phyloP scores from a whole-genome alignment of 2,113 vertebrate species.

The Chaetodon auriga region DNA sequence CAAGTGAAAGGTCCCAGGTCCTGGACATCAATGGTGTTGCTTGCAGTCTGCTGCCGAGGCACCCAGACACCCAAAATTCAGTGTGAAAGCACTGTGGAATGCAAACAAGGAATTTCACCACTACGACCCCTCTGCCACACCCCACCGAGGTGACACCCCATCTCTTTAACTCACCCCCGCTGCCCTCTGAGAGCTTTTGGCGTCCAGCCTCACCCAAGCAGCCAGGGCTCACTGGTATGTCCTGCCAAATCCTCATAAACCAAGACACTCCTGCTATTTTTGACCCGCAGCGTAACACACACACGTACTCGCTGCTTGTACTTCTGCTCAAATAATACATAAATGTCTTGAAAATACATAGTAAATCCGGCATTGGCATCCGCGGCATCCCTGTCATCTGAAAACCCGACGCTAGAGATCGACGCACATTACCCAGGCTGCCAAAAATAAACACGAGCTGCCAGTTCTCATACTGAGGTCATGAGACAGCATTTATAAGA shows the following conservation, averaged over 20 bases:
- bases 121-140: conserved; percentile 20
- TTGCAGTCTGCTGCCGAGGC: conserved; percentile 6
- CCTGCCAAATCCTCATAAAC: conserved; percentile 33
- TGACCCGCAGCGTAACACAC: conserved; percentile 20
- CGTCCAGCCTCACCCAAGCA: conserved; percentile 35
- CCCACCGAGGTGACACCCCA: conserved; percentile 44
- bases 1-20: neutral
- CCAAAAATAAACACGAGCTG: conserved; percentile 70
- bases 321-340: conserved; percentile 23
- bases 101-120: conserved; percentile 42
- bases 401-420: conserved; percentile 44
- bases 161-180: conserved; percentile 19
- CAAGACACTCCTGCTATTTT: conserved; percentile 9
- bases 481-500: conserved; percentile 60
- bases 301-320: conserved; percentile 16
- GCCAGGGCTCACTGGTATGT: conserved; percentile 34
- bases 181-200: conserved; percentile 27
- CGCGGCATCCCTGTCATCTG: conserved; percentile 66
- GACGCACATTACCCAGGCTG: conserved; percentile 32
- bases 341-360: conserved; percentile 56
- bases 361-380: conserved; percentile 55
- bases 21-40: neutral
- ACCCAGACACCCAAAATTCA: neutral
- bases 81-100: conserved; percentile 42
- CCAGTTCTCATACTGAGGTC: conserved; percentile 41